Conservation (phyloP, 2,113 vertebrate species). For the human region GRCh38 chr9:16601501-16602000, state of each 20-base stretch:
- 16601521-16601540: neutral
- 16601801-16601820: constrained; percentile 34
- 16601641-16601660: neutral
- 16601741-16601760: constrained; percentile 43
- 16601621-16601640: neutral
- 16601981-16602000: neutral
- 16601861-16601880: neutral
- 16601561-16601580: constrained; percentile 15
- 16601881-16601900: neutral
- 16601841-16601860: neutral
- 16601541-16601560: constrained; percentile 38
- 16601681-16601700: constrained; percentile 61
- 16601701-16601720: constrained; percentile 50
- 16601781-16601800: constrained; percentile 7
- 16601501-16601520: constrained; percentile 51
- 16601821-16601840: neutral
- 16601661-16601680: constrained; percentile 37
- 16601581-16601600: constrained; percentile 22
- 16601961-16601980: neutral
- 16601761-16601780: constrained; percentile 40
- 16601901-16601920: neutral
- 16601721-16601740: constrained; percentile 60
- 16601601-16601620: neutral
- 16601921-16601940: neutral
- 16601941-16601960: neutral